Evolutionary conservation across 1,140 invertebrate genomes (phyloP).

Genomic region (Elysia chlorotica): DNA sequence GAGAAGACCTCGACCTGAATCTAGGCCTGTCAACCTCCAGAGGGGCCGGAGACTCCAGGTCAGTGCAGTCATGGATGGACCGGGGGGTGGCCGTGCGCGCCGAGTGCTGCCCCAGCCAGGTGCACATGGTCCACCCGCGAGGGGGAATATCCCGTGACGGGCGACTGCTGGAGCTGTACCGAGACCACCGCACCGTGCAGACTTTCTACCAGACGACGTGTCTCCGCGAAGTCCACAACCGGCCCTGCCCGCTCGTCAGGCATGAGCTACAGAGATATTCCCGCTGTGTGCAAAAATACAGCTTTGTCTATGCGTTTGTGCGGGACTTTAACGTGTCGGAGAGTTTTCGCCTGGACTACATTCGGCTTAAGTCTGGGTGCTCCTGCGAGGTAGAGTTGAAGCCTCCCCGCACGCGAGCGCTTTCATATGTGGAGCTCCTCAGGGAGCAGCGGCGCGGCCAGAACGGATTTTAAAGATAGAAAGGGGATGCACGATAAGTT

Average conservation of each 20-base stretch:
- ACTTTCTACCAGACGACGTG: conserved; percentile 83
- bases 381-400: conserved; percentile 72
- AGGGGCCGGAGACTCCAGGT: too few species aligned
- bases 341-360: conserved; percentile 79
- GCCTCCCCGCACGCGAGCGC: too few species aligned
- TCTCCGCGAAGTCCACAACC: conserved; percentile 71
- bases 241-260: conserved; percentile 79
- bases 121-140: conserved; percentile 77
- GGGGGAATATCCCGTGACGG: conserved; percentile 77
- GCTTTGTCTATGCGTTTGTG: conserved; percentile 84
- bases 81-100: too few species aligned
- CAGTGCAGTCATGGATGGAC: too few species aligned
- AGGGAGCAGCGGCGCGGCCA: too few species aligned
- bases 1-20: too few species aligned
- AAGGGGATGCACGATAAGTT: too few species aligned
- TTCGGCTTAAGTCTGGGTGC: conserved; percentile 80
- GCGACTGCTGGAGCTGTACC: conserved; percentile 77
- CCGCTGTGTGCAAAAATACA: conserved; percentile 80
- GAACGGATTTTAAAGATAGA: too few species aligned
- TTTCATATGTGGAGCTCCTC: too few species aligned
- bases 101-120: conserved; percentile 78
- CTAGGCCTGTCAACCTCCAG: too few species aligned
- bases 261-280: conserved; percentile 71
- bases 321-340: conserved; percentile 62
- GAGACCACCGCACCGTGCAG: conserved; percentile 67